Percentiles rank a stretch among this genome's conserved stretches.
Evolutionary conservation across 2,113 vertebrate genomes (phyloP).

Genomic region (Sylvia atricapilla): DNA sequence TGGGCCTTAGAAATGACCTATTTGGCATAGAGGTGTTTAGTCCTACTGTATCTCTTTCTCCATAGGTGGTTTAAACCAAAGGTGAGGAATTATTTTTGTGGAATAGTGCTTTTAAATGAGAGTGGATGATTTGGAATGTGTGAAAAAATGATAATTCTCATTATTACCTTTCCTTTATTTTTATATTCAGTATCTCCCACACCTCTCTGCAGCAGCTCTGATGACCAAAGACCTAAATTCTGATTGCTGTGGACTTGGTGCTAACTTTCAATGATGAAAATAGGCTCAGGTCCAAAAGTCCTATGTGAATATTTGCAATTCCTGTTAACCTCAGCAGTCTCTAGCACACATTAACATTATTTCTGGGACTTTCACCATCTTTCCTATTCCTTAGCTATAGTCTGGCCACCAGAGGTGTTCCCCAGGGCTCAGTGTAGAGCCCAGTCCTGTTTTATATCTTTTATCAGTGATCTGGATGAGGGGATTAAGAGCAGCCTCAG

Average conservation of each 20-base stretch:
- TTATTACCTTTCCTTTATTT: background rate
- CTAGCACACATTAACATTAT: background rate
- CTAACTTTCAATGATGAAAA: conserved; percentile 7
- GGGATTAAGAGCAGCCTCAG: background rate
- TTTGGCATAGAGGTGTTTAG: background rate
- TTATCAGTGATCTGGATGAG: background rate
- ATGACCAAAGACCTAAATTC: conserved; percentile 9
- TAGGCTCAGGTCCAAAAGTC: background rate
- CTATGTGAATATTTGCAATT: conserved; percentile 29
- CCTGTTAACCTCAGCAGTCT: conserved; percentile 28
- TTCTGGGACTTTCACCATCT: background rate
- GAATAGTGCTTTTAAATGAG: background rate
- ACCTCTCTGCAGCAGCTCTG: background rate
- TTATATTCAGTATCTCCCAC: background rate
- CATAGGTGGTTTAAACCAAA: background rate
- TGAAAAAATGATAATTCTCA: background rate
- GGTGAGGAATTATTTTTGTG: background rate
- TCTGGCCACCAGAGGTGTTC: background rate
- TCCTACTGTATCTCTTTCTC: background rate
- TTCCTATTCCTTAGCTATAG: conserved; percentile 4
- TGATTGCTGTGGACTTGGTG: background rate
- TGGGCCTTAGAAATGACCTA: background rate
- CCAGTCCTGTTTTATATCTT: background rate
- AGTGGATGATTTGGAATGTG: background rate
- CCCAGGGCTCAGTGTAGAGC: background rate